Percentiles rank a stretch among this genome's conserved stretches.
Conservation (phyloP, 2,888 invertebrate species). For the Cantharis lateralis region DNA sequence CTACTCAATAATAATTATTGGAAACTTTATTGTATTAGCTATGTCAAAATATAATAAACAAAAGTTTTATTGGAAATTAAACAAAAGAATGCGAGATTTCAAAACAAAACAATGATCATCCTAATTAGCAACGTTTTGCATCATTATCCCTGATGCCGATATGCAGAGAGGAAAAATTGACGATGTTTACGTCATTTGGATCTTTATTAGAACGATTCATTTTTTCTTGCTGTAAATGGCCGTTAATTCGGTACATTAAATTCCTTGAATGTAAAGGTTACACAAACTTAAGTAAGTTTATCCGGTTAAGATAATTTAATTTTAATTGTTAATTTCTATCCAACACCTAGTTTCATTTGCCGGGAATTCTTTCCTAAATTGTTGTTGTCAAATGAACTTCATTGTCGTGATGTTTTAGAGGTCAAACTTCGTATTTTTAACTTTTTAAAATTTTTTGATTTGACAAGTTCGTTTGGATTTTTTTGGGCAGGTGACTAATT, state of each 20-base stretch:
- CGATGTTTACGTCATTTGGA: neutral
- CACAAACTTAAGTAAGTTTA: neutral
- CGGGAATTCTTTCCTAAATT: neutral
- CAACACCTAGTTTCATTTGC: neutral
- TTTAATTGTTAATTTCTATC: neutral
- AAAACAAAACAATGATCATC: neutral
- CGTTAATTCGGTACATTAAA: neutral
- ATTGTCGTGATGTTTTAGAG: neutral
- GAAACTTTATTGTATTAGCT: slow-evolving; percentile 5
- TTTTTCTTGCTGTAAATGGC: neutral
- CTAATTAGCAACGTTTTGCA: neutral
- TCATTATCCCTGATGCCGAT: neutral
- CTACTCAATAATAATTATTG: slow-evolving; percentile 19
- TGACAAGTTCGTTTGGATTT: neutral
- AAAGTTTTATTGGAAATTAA: neutral
- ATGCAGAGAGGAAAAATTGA: neutral
- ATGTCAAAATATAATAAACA: neutral
- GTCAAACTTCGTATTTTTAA: neutral
- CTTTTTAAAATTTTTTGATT: neutral
- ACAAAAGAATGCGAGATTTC: neutral
- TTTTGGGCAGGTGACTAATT: neutral
- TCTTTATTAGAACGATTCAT: neutral
- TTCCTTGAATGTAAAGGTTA: neutral
- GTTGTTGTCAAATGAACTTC: neutral
- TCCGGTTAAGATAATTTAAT: neutral